phyloP scores from a whole-genome alignment of 2,797 vertebrate species.

The Anolis apletophallus region DNA sequence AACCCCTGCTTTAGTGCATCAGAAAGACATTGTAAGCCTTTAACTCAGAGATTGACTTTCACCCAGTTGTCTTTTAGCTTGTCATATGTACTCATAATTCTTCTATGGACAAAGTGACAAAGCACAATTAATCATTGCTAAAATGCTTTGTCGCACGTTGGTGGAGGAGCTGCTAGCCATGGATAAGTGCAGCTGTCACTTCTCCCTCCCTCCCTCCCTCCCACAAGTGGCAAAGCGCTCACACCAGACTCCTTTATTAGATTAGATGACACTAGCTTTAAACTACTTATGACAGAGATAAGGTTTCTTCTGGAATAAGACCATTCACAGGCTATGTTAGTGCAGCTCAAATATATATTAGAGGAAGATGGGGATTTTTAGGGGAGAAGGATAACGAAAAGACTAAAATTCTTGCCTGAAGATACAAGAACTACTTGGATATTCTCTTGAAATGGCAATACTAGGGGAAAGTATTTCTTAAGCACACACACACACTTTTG shows the following conservation, averaged over 20 bases:
- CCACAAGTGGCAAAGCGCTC: neutral
- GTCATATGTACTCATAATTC: slow-evolving; percentile 10
- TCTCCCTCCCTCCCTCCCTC: neutral
- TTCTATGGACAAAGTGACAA: neutral
- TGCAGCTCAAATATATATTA: neutral
- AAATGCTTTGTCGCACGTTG: slow-evolving; percentile 3
- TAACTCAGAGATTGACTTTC: neutral
- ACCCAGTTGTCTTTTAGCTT: neutral
- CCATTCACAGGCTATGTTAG: neutral
- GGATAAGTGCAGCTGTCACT: neutral
- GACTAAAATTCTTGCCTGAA: neutral
- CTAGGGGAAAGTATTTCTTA: neutral
- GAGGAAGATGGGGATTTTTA: neutral
- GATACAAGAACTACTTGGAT: neutral
- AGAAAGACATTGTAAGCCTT: neutral
- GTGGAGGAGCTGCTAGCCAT: neutral
- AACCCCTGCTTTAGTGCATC: neutral
- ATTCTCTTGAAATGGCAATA: neutral
- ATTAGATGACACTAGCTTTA: neutral
- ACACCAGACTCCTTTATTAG: neutral
- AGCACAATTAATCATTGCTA: neutral
- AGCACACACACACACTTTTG: neutral
- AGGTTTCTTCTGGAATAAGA: neutral
- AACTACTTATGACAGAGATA: neutral
- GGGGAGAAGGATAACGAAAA: neutral